Evolutionary conservation across 1,140 invertebrate genomes (phyloP).

Genomic region (Hyphantria cunea): DNA sequence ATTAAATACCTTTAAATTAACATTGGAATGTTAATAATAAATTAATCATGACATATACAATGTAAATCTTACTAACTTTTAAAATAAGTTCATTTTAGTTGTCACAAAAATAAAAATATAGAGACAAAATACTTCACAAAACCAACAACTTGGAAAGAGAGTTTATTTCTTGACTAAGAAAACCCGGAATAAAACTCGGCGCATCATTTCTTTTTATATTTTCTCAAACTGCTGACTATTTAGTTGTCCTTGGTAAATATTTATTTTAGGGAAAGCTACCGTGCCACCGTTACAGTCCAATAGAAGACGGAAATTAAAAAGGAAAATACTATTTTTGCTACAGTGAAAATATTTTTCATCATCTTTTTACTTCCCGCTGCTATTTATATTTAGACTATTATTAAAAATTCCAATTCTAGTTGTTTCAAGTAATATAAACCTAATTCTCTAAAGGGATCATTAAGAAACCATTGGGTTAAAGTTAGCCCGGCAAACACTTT

Average conservation of each 20-base stretch:
- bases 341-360: background rate
- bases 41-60: too few relatives aligned
- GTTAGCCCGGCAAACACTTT: too few relatives aligned
- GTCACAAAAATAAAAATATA: too few relatives aligned
- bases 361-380: background rate
- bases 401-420: too few relatives aligned
- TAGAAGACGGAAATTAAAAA: conserved; percentile 1
- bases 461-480: too few relatives aligned
- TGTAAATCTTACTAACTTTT: too few relatives aligned
- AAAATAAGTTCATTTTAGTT: conserved; percentile 4
- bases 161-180: conserved; percentile 15
- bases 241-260: conserved; percentile 16
- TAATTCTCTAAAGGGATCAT: too few relatives aligned
- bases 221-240: conserved; percentile 20
- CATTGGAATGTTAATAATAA: too few relatives aligned
- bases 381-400: too few relatives aligned
- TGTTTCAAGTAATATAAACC: too few relatives aligned
- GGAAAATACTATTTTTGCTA: conserved; percentile 4
- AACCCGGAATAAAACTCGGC: conserved; percentile 15
- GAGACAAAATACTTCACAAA: conserved; percentile 14
- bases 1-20: too few relatives aligned
- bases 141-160: conserved; percentile 23
- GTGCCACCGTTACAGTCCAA: conserved; percentile 1
- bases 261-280: conserved; percentile 16
- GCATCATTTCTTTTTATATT: conserved; percentile 18